Evolutionary conservation across 2,113 vertebrate species (phyloP).

Genomic region (Corapipo altera): DNA sequence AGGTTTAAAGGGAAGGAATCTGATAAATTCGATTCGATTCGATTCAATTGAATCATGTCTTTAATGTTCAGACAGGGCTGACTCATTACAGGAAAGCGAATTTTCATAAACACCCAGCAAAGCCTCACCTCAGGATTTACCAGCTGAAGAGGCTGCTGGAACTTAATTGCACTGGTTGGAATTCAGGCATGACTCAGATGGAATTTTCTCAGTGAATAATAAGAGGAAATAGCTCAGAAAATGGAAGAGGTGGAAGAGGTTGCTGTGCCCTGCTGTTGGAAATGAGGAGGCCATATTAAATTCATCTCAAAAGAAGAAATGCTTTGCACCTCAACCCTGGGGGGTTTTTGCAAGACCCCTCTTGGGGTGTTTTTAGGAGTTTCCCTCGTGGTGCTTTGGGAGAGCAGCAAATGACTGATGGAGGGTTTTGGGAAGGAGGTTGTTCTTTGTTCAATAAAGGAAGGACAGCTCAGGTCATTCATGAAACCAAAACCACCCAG

Average conservation of each 20-base stretch:
- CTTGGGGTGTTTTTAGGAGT: background rate
- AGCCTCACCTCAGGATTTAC: background rate
- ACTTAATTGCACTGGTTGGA: background rate
- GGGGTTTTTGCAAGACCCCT: background rate
- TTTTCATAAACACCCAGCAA: background rate
- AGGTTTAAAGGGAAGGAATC: background rate
- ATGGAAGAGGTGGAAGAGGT: background rate
- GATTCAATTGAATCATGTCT: background rate
- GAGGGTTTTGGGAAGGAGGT: background rate
- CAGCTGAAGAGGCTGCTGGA: background rate
- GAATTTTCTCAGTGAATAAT: background rate
- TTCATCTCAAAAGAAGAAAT: background rate
- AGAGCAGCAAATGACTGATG: background rate
- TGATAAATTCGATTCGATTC: background rate
- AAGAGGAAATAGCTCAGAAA: background rate
- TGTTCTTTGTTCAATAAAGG: background rate
- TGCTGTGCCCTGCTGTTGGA: accelerated
- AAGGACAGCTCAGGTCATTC: background rate
- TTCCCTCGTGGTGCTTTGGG: background rate
- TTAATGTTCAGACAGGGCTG: background rate
- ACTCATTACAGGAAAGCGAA: background rate
- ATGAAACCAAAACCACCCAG: background rate
- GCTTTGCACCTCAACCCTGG: background rate
- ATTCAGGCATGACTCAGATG: background rate
- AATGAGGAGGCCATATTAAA: background rate